Evolutionary conservation across 2,797 vertebrate genomes (phyloP).

Genomic region (Rhynchonycteris naso): DNA sequence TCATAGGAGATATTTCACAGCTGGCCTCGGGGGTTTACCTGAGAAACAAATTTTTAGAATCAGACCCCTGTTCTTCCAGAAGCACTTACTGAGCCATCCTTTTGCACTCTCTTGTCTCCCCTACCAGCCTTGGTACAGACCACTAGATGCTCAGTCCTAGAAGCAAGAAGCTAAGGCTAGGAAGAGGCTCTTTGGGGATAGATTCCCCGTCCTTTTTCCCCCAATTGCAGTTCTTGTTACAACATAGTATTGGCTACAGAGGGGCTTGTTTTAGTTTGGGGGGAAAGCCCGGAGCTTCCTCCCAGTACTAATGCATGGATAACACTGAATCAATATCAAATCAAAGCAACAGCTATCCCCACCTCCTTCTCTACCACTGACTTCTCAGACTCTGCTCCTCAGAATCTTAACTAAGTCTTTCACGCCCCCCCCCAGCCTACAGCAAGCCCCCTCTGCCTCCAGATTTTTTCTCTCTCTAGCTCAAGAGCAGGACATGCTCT

Average conservation of each 20-base stretch:
- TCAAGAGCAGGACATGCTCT: slow-evolving; percentile 65
- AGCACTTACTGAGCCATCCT: neutral
- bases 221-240: neutral
- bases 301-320: slow-evolving; percentile 56
- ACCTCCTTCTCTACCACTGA: slow-evolving; percentile 77
- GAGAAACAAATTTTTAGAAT: neutral
- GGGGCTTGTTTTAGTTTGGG: slow-evolving; percentile 68
- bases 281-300: slow-evolving; percentile 74
- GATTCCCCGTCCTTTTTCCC: neutral
- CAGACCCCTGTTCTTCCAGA: neutral
- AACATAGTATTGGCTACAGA: slow-evolving; percentile 58
- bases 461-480: slow-evolving; percentile 52
- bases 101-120: neutral
- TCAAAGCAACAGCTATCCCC: slow-evolving; percentile 80
- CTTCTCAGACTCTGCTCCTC: slow-evolving; percentile 71
- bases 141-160: neutral
- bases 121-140: neutral
- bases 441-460: slow-evolving; percentile 77
- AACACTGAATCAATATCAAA: slow-evolving; percentile 79
- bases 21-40: neutral
- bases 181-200: neutral
- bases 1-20: neutral
- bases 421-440: slow-evolving; percentile 61
- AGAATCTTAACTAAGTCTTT: slow-evolving; percentile 76
- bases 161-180: neutral